Evolutionary conservation across 2,797 vertebrate species (phyloP).

Genomic region (Melanotaenia boesemani): DNA sequence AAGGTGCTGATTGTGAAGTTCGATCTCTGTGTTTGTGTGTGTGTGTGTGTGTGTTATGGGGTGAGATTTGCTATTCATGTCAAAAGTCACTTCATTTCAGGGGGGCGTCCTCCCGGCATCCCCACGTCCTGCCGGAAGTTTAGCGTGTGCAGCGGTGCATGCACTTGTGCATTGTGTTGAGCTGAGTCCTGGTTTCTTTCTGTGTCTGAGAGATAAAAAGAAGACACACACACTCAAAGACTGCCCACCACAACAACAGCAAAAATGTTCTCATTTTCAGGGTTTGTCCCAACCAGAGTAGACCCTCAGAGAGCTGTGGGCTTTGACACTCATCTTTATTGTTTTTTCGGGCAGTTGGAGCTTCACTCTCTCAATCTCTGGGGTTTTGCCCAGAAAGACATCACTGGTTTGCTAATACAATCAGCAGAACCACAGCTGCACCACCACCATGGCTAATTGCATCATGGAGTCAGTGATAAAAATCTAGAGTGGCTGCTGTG

Average conservation of each 20-base stretch:
- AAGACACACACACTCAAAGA: constrained; percentile 10
- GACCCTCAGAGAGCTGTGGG: constrained; percentile 48
- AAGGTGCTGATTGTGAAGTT: constrained; percentile 51
- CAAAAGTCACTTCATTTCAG: constrained; percentile 75
- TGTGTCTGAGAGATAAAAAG: constrained; percentile 66
- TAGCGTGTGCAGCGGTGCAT: constrained; percentile 41
- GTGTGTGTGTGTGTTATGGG: constrained; percentile 41
- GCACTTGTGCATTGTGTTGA: constrained; percentile 55
- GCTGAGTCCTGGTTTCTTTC: constrained; percentile 40
- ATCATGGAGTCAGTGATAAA: constrained; percentile 78
- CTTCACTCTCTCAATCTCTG: constrained; percentile 58
- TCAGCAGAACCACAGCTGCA: constrained; percentile 79
- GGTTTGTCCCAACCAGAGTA: constrained; percentile 28
- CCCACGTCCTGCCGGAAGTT: constrained; percentile 66
- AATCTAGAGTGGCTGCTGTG: constrained; percentile 75
- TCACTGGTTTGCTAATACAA: constrained; percentile 73
- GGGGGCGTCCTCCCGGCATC: constrained; percentile 60
- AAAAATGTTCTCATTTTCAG: constrained; percentile 41
- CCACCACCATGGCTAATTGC: constrained; percentile 74
- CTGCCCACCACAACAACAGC: constrained; percentile 32
- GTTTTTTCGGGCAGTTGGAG: constrained; percentile 55
- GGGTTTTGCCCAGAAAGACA: constrained; percentile 75
- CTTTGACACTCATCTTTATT: constrained; percentile 57
- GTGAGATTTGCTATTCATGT: constrained; percentile 73
- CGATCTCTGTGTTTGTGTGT: constrained; percentile 34